Percentiles rank a stretch among this genome's conserved stretches.
Conservation (phyloP, 2,888 invertebrate species). For the Torymus tubicola region DNA sequence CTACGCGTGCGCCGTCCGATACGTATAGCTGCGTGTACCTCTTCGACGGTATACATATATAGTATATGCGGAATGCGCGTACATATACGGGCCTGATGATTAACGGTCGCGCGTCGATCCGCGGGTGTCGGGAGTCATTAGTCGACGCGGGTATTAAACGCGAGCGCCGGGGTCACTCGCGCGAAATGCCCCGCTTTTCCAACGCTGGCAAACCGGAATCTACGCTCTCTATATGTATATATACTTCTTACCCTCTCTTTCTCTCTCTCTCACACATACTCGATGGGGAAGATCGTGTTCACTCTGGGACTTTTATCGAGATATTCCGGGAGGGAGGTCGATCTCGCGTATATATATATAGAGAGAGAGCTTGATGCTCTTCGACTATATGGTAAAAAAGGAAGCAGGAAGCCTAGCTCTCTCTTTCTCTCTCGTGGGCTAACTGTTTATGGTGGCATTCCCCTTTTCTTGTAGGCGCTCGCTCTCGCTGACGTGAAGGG, state of each 20-base stretch:
- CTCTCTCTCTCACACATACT: not conserved
- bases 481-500: not conserved
- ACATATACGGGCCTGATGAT: slow-evolving; percentile 61
- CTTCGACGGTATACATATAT: no score
- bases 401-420: slow-evolving; percentile 32
- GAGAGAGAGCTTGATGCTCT: no score
- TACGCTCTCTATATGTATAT: not conserved
- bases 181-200: not conserved
- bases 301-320: not conserved
- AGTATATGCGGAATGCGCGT: no score
- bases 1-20: not conserved
- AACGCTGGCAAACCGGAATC: slow-evolving; percentile 27
- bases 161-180: slow-evolving; percentile 36
- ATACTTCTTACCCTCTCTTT: no score
- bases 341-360: no score
- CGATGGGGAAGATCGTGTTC: slow-evolving; percentile 18
- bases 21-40: no score
- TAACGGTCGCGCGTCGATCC: slow-evolving; percentile 69
- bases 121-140: slow-evolving; percentile 70
- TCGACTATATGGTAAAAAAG: slow-evolving; percentile 11
- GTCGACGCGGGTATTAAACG: slow-evolving; percentile 59
- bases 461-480: slow-evolving; percentile 9
- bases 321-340: not conserved
- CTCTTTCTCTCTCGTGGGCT: not conserved
- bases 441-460: slow-evolving; percentile 27